These are phyloP conservation scores for Dipus sagitta DNA, from an alignment of 2,797 vertebrate genomes.

Conservation along the genomic window DNA sequence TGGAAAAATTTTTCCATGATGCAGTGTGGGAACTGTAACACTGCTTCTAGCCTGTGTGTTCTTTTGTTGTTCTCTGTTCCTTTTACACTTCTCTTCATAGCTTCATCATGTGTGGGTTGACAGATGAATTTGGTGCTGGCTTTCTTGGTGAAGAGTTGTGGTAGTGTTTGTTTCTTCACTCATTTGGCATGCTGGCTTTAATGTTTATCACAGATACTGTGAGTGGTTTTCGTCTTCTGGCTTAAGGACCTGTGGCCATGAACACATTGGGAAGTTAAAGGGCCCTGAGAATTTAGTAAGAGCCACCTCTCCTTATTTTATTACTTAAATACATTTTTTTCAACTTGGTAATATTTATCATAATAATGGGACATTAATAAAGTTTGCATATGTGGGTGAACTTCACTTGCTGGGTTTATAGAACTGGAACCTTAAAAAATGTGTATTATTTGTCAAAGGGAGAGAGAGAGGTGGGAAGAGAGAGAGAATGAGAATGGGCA, in stretches of 20 bases:
- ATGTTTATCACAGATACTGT: neutral
- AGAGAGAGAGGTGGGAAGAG: too few relatives aligned
- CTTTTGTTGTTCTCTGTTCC: neutral
- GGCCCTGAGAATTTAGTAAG: neutral
- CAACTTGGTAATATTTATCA: neutral
- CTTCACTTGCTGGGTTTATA: constrained; percentile 20
- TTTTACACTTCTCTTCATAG: neutral
- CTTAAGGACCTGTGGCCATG: neutral
- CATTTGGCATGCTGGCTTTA: neutral
- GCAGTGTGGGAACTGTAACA: constrained; percentile 38
- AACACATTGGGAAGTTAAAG: neutral
- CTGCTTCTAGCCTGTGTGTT: neutral
- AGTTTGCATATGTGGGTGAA: neutral
- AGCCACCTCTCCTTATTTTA: neutral
- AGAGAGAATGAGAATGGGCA: too few relatives aligned
- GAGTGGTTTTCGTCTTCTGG: neutral
- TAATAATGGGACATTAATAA: neutral
- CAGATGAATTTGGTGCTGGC: neutral
- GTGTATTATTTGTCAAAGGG: too few relatives aligned
- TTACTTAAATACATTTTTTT: neutral
- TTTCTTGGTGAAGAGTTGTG: neutral
- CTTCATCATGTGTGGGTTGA: neutral
- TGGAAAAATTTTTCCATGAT: constrained; percentile 29
- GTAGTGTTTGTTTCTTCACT: neutral
- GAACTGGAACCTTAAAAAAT: neutral